Conservation (phyloP, 2,888 invertebrate species). For the Chrysolina oricalcia region DNA sequence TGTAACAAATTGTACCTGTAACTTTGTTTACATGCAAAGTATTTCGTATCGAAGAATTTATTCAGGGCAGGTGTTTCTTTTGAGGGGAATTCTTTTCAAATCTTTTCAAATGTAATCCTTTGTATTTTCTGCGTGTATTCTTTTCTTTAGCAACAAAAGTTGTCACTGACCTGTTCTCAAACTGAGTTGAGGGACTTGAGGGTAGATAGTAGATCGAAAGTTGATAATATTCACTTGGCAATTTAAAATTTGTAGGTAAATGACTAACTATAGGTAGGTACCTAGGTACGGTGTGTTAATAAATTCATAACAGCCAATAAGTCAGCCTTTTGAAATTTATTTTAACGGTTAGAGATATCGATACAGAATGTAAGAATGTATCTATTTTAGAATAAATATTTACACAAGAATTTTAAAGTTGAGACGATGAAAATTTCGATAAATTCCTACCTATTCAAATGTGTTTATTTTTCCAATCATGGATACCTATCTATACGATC, state of each 20-base stretch:
- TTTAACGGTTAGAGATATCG: no score
- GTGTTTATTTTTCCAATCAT: not conserved
- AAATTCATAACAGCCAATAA: no score
- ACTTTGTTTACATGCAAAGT: constrained; percentile 26
- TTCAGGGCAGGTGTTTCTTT: constrained; percentile 18
- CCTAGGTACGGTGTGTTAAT: no score
- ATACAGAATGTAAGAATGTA: no score
- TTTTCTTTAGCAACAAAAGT: not conserved
- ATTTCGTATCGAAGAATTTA: not conserved
- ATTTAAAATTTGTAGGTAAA: no score
- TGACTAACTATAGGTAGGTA: no score
- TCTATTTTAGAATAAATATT: not conserved
- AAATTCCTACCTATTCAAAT: not conserved
- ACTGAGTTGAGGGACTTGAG: no score
- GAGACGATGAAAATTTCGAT: not conserved
- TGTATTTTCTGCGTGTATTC: not conserved
- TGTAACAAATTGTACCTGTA: constrained; percentile 12
- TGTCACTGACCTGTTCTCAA: no score
- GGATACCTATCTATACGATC: not conserved
- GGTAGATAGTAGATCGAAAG: not conserved
- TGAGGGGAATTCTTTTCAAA: not conserved
- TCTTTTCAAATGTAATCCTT: constrained; percentile 12
- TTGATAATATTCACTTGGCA: not conserved
- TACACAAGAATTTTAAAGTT: not conserved
- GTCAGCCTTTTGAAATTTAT: not conserved